Evolutionary conservation across 2,113 vertebrate species (phyloP), one percentile per base, ranked within the genome.

Genomic region (Brachyistius frenatus): DNA sequence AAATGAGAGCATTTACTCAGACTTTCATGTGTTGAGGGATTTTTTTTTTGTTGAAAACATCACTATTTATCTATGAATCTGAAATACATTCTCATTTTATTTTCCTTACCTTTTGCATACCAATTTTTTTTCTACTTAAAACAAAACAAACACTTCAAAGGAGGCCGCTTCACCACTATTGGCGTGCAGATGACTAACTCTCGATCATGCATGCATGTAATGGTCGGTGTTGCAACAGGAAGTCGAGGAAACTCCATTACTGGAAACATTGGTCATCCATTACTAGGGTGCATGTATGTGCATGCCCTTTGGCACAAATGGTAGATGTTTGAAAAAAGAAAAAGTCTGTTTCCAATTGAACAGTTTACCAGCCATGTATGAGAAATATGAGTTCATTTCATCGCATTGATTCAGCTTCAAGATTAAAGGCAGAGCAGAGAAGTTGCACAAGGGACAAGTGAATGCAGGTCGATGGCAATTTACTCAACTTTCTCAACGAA

Each of bases 231-330:
- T 84, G 64, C 30, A 76, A 56, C 54, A 57, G 39, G 67, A 77
- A 68, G 62, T 80, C 32, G 63, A 32, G 11, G 33, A 13, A 15
- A 41, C 61, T 71, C 55, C 71, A 86, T 88, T 85, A 84, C 69
- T 44, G 67, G 61, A 5, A 73, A 68, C 68, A 60, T 1, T 56
- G 76, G 3, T 66, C 63, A 63, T 85, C 67, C 61, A 55, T 86
- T 79, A 75, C 73, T 54, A 52, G 11, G 39, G 53, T 46, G 16
- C 5, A n/a, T 70, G 52, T 50, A 36, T 49, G 57, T 83, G 9
- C 33, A 54, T 66, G 78, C 80, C 84, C 78, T 82, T 66, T 84
- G 82, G 81, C 71, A 67, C 23, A 60, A 75, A 74, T 30, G 3
- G 0, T 32, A 60, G 32, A 71, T 32, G 32, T 37, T 2, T 6